Conservation (phyloP, 2,113 vertebrate genomes). For the Capreolus pygargus region DNA sequence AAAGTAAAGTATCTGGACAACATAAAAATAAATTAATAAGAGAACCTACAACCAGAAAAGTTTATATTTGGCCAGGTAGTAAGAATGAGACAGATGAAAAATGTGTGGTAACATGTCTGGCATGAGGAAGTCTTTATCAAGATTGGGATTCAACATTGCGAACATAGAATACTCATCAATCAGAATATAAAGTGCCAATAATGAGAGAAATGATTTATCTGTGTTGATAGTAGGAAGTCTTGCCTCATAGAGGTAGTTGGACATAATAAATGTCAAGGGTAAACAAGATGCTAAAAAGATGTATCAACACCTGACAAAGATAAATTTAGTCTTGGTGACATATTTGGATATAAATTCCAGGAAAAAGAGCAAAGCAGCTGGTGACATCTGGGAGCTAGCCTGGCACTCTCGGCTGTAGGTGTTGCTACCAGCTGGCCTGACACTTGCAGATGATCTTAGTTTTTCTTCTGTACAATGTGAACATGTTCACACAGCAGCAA, state of each 20-base stretch:
- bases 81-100: background rate
- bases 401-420: background rate
- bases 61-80: background rate
- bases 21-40: background rate
- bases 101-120: background rate
- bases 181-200: background rate
- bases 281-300: background rate
- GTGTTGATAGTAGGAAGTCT: background rate
- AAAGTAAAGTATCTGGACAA: background rate
- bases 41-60: background rate
- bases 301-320: background rate
- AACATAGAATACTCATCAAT: background rate
- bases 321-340: background rate
- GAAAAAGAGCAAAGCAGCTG: background rate
- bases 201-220: slow-evolving; percentile 8
- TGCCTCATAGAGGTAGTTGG: background rate
- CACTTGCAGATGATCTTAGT: background rate
- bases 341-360: background rate
- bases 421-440: background rate
- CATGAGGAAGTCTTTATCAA: background rate
- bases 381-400: background rate
- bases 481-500: background rate
- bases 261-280: background rate
- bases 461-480: background rate
- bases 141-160: background rate